Percentiles rank a stretch among this genome's conserved stretches.
These are phyloP conservation scores for Chlamydotis undulata DNA, from an alignment of 2,113 vertebrate genomes.

Conservation along the genomic window DNA sequence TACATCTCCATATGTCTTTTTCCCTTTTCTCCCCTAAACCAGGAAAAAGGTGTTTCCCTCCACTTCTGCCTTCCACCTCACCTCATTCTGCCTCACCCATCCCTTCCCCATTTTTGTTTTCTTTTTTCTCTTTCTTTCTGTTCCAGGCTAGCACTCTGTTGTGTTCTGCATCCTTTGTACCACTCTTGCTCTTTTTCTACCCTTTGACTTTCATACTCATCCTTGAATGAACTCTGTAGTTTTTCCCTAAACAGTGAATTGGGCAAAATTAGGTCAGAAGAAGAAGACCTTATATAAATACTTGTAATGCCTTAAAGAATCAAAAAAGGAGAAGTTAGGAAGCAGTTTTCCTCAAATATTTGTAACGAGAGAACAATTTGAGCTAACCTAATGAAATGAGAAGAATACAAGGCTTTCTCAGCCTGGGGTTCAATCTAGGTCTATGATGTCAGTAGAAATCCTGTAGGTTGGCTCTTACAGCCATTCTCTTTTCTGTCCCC, in stretches of 20 bases:
- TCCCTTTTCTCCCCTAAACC: rapidly evolving
- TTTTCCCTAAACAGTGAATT: not conserved
- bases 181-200: not conserved
- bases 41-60: not conserved
- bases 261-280: not conserved
- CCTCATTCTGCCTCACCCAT: not conserved
- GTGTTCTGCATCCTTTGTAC: not conserved
- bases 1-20: not conserved
- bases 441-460: not conserved
- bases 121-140: not conserved
- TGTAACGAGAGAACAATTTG: not conserved
- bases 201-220: not conserved
- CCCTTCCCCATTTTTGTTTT: not conserved
- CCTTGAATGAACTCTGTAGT: not conserved
- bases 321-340: not conserved
- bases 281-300: not conserved
- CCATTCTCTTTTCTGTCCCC: not conserved
- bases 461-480: not conserved
- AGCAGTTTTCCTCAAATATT: not conserved
- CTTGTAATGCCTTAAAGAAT: not conserved
- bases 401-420: not conserved
- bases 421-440: not conserved
- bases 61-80: not conserved
- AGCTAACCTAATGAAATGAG: not conserved
- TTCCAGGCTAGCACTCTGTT: not conserved